Percentiles rank a stretch among this genome's conserved stretches.
These are phyloP conservation scores for Strongylocentrotus purpuratus DNA, from an alignment of 35 echinoderm and acorn worm species.

Conservation along the genomic window DNA sequence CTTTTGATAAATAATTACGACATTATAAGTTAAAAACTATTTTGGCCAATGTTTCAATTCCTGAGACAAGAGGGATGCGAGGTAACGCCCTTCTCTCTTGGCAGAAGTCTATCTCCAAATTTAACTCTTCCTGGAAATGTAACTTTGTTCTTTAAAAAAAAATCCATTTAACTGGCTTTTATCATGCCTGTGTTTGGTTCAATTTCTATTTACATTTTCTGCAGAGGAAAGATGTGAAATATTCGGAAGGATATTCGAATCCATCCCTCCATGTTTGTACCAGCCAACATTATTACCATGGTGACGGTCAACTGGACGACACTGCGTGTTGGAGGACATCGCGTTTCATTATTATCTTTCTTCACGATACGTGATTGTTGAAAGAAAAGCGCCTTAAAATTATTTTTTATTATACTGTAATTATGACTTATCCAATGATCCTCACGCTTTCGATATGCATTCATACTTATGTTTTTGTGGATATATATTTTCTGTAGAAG, in stretches of 20 bases:
- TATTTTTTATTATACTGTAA: neutral
- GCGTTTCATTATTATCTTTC: neutral
- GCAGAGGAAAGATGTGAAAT: neutral
- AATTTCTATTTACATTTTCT: neutral
- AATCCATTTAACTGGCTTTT: too few relatives aligned
- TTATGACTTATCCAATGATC: too few relatives aligned
- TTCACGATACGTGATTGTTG: neutral
- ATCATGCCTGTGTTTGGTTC: too few relatives aligned
- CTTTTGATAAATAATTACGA: too few relatives aligned
- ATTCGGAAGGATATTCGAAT: neutral
- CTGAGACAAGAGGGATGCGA: too few relatives aligned
- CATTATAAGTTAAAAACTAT: too few relatives aligned
- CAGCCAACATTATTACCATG: neutral
- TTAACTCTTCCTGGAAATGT: too few relatives aligned
- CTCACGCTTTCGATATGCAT: neutral
- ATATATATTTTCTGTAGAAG: neutral
- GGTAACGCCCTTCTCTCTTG: too few relatives aligned
- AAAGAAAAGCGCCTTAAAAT: conserved; percentile 2
- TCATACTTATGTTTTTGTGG: neutral
- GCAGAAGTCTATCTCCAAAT: too few relatives aligned
- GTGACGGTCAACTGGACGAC: neutral
- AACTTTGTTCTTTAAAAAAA: too few relatives aligned
- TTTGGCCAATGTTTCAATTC: too few relatives aligned
- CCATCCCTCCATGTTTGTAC: neutral
- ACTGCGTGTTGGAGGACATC: neutral